These are phyloP conservation scores for Apeira syringaria DNA, from an alignment of 2,888 invertebrate species.

Conservation along the genomic window DNA sequence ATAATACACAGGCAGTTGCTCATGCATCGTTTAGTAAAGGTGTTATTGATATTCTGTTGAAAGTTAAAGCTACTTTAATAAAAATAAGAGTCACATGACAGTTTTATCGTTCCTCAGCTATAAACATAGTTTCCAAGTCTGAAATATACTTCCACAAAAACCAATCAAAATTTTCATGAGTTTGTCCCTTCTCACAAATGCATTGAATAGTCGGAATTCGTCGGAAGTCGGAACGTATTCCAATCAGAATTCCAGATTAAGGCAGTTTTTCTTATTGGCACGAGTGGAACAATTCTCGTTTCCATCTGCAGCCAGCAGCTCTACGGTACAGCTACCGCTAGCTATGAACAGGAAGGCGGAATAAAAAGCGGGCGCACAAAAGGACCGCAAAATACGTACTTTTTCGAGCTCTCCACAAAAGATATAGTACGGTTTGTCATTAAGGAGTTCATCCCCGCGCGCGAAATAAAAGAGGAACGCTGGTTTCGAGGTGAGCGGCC, in stretches of 20 bases:
- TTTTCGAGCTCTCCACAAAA: constrained; percentile 82
- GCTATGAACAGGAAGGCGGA: constrained; percentile 55
- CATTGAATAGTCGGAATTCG: constrained; percentile 30
- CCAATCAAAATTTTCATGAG: constrained; percentile 20
- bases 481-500: constrained; percentile 60
- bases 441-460: constrained; percentile 84
- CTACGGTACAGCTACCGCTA: constrained; percentile 33
- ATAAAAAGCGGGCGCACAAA: constrained; percentile 80
- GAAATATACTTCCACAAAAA: constrained; percentile 3
- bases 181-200: constrained; percentile 20
- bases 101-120: too few relatives aligned
- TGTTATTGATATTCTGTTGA: too few relatives aligned
- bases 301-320: constrained; percentile 48
- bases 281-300: constrained; percentile 51
- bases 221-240: constrained; percentile 31
- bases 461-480: constrained; percentile 82
- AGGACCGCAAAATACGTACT: constrained; percentile 83
- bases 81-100: too few relatives aligned
- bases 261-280: constrained; percentile 61
- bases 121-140: too few relatives aligned
- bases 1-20: too few relatives aligned
- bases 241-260: constrained; percentile 54
- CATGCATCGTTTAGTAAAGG: too few relatives aligned
- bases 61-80: too few relatives aligned
- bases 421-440: constrained; percentile 84